These are phyloP conservation scores for Eurystomus gularis DNA, from an alignment of 2,113 vertebrate genomes.

Conservation along the genomic window DNA sequence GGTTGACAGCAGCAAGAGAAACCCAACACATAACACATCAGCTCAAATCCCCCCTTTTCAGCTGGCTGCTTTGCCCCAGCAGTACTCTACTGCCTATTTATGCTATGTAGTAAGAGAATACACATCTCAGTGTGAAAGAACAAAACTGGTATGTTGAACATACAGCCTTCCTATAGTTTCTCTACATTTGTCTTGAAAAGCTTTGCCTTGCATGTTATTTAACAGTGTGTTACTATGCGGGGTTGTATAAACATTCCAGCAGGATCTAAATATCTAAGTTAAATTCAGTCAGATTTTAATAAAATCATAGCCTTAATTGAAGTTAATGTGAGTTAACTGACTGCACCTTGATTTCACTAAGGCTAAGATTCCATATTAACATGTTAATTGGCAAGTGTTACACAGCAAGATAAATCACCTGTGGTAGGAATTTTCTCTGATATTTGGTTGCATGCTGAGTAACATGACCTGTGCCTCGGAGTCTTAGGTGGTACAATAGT, in stretches of 20 bases:
- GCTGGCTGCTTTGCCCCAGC: background rate
- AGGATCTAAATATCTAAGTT: background rate
- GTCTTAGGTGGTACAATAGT: background rate
- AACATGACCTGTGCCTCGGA: background rate
- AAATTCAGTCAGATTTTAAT: background rate
- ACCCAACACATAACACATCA: background rate
- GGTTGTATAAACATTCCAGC: background rate
- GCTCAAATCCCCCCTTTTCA: background rate
- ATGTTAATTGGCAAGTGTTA: background rate
- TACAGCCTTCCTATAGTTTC: background rate
- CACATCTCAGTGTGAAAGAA: background rate
- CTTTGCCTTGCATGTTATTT: background rate
- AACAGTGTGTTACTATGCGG: background rate
- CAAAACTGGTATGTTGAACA: background rate
- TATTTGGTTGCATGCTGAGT: background rate
- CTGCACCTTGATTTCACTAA: background rate
- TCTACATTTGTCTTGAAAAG: background rate
- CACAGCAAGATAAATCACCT: background rate
- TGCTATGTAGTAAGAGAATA: background rate
- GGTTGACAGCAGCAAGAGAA: background rate
- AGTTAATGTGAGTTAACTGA: background rate
- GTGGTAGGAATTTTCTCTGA: background rate
- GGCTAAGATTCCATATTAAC: background rate
- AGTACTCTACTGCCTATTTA: background rate
- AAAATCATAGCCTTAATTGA: background rate